Evolutionary conservation across 1,140 invertebrate species (phyloP).

Genomic region (Venustaconcha ellipsiformis): DNA sequence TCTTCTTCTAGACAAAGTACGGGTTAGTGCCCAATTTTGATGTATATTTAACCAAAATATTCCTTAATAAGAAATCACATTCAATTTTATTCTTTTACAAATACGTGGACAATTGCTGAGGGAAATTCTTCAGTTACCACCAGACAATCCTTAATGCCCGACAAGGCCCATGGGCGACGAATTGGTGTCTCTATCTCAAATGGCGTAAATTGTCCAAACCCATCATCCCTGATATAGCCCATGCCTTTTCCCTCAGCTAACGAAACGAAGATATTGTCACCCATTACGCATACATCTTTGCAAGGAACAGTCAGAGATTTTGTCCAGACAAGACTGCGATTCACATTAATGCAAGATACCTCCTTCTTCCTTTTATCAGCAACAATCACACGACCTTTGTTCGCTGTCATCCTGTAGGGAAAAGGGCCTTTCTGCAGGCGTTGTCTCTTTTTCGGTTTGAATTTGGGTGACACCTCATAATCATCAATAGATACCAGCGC

Average conservation of each 20-base stretch:
- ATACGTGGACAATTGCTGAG: slow-evolving; percentile 21
- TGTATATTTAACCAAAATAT: too few relatives aligned
- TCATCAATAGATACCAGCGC: slow-evolving; percentile 6
- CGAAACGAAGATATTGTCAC: slow-evolving; percentile 9
- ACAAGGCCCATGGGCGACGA: slow-evolving; percentile 14
- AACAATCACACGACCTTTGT: slow-evolving; percentile 11
- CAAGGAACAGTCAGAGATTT: slow-evolving; percentile 4
- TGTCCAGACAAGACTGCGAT: slow-evolving; percentile 18
- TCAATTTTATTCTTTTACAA: slow-evolving; percentile 11
- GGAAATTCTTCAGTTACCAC: slow-evolving; percentile 27
- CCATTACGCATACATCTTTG: slow-evolving; percentile 13
- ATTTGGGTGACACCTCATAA: not conserved
- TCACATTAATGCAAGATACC: slow-evolving; percentile 10
- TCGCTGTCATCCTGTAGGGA: slow-evolving; percentile 16
- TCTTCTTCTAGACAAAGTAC: too few relatives aligned
- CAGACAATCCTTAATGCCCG: slow-evolving; percentile 28
- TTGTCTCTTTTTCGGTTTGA: slow-evolving; percentile 11
- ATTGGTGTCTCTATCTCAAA: not conserved
- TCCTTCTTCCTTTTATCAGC: slow-evolving; percentile 15
- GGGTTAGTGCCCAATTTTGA: too few relatives aligned
- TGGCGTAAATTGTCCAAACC: slow-evolving; percentile 2
- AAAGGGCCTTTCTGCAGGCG: slow-evolving; percentile 12
- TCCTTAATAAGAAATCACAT: too few relatives aligned
- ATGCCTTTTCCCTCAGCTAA: slow-evolving; percentile 14
- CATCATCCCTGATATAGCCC: slow-evolving; percentile 17